phyloP scores from a whole-genome alignment of 2,797 vertebrate species.

The Molossus alvarezi region DNA sequence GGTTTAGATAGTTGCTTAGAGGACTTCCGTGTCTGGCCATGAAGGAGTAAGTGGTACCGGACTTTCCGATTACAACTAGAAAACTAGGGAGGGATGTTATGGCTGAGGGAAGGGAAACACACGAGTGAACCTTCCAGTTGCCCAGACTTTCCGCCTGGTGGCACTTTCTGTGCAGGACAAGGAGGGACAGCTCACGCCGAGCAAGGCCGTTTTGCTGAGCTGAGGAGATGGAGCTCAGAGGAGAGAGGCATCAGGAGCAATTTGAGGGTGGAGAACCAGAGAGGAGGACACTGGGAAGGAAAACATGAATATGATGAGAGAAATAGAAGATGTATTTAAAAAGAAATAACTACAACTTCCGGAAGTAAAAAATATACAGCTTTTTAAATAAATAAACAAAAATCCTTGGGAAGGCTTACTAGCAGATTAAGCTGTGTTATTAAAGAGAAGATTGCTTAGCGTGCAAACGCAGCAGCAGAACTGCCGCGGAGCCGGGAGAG shows the following conservation, averaged over 20 bases:
- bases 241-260: background rate
- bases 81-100: background rate
- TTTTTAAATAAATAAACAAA: background rate
- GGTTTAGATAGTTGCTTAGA: background rate
- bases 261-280: background rate
- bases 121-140: background rate
- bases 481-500: background rate
- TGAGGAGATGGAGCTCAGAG: too few relatives aligned
- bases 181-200: background rate
- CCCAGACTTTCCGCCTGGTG: background rate
- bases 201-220: background rate
- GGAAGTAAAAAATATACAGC: background rate
- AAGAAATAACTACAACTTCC: background rate
- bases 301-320: background rate
- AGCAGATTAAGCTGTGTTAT: background rate
- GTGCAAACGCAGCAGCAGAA: background rate
- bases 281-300: background rate
- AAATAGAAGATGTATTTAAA: background rate
- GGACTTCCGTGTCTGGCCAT: background rate
- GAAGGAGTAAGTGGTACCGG: background rate
- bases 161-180: background rate
- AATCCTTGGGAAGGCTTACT: background rate
- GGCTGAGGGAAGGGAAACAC: background rate
- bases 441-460: background rate
- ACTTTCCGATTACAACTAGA: background rate